A percentile compares a stretch with the other conserved stretches of the same genome.
phyloP scores from a whole-genome alignment of 2,113 vertebrate genomes.

The Oreotragus oreotragus region DNA sequence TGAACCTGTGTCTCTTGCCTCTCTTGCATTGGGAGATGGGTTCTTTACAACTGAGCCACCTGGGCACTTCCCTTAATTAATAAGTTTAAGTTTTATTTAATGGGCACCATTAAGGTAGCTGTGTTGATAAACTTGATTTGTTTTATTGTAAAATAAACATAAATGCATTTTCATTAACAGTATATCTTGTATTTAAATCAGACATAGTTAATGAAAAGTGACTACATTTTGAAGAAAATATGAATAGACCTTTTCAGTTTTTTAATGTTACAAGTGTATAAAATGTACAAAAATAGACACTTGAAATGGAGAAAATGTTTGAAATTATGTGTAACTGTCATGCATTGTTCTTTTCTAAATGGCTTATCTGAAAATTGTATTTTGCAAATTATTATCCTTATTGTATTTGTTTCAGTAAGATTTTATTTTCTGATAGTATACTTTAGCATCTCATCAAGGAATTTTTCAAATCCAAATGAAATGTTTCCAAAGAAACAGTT shows the following conservation, averaged over 20 bases:
- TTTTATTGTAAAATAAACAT: not conserved
- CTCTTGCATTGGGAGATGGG: not conserved
- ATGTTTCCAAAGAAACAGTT: not conserved
- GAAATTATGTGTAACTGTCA: not conserved
- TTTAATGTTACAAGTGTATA: not conserved
- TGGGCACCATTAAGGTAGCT: not conserved
- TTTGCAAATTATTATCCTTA: not conserved
- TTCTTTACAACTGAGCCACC: not conserved
- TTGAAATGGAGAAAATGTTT: not conserved
- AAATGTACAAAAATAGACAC: not conserved
- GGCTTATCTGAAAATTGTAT: not conserved
- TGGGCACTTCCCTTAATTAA: not conserved
- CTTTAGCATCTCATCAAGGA: not conserved
- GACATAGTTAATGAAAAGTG: not conserved
- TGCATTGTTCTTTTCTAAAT: not conserved
- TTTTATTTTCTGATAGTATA: not conserved
- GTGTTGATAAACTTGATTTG: not conserved
- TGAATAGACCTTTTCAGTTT: not conserved
- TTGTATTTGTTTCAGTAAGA: not conserved
- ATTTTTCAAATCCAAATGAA: not conserved
- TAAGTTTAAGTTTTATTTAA: not conserved
- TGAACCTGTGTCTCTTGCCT: not conserved
- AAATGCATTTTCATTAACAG: not conserved
- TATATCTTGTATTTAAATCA: not conserved
- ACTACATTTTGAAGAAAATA: not conserved